Base-by-base conservation (phyloP, 2,888 invertebrate species). In the Lutraria lutraria region DNA sequence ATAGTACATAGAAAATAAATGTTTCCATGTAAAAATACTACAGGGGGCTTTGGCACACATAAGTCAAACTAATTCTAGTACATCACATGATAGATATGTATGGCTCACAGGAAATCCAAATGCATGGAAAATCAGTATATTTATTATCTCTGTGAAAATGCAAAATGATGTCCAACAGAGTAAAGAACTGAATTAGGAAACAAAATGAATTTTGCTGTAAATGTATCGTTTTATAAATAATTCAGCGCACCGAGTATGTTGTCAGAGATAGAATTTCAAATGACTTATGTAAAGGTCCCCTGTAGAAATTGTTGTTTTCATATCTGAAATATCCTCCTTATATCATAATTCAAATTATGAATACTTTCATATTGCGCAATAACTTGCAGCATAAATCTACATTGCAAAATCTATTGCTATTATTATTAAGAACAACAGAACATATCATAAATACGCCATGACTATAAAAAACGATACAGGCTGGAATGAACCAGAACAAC, bases 331-430 rank as follows among this genome's bases (percentile, higher is more conserved):
- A 76, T 16, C 25, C 72, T 34, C 19, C 31, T 34, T 34, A 25
- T 13, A 31, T 76, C 76, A 76, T 76, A 76, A 76, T 34, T 76
- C 76, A 76, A 76, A 76, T 76, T 76, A 43, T 76, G 31, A 76
- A 34, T 34, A 76, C 31, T 19, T 76, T 76, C 76, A 76, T 76
- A 76, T 31, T 34, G 15, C 16, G 34, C 34, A 76, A 76, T 76
- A 76, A 6, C 31, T 76, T 31, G 31, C 31, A 31, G 29, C 76
- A 76, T 76, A 76, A 76, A 76, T 76, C 76, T 0, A 31, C 76
- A 76, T 34, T 31, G 10, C 16, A 34, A 76, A 34, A 76, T 31
- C 8, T 76, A 34, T 19, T 15, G 25, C 12, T 68, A 76, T 19
- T 15, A 76, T n/a, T 76, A 31, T 76, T 25, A 76, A 34, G 34